These are phyloP conservation scores for Enteromius trimaculatus DNA, from an alignment of 2,797 vertebrate species.

Conservation along the genomic window DNA sequence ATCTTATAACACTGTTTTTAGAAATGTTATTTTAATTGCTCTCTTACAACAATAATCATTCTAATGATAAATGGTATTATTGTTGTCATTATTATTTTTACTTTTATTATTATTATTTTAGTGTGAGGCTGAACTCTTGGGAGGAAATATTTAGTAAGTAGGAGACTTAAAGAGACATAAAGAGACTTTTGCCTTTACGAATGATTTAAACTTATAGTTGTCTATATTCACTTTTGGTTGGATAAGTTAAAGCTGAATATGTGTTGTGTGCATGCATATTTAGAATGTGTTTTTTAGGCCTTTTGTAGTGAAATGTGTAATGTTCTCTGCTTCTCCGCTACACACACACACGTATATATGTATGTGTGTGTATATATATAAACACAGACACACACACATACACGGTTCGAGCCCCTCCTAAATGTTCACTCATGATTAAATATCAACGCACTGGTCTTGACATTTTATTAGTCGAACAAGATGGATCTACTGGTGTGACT, in stretches of 20 bases:
- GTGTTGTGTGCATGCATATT: conserved; percentile 14
- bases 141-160: background rate
- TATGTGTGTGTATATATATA: too few relatives aligned
- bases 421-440: conserved; percentile 84
- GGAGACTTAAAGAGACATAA: too few relatives aligned
- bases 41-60: too few relatives aligned
- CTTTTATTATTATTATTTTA: too few relatives aligned
- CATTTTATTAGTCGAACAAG: conserved; percentile 91
- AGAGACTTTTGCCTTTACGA: background rate
- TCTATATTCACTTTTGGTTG: background rate
- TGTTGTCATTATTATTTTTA: too few relatives aligned
- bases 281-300: conserved; percentile 3
- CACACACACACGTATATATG: background rate
- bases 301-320: conserved; percentile 59
- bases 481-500: conserved; percentile 89
- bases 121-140: background rate
- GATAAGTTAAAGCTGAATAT: conserved; percentile 9
- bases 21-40: too few relatives aligned
- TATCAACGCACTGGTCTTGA: conserved; percentile 85
- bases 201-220: background rate
- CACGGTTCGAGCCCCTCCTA: conserved; percentile 23
- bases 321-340: conserved; percentile 62
- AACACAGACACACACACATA: background rate
- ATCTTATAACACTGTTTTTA: too few relatives aligned
- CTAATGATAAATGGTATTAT: too few relatives aligned